These are phyloP conservation scores for Diorhabda carinulata DNA, from an alignment of 1,140 invertebrate genomes.

Conservation along the genomic window DNA sequence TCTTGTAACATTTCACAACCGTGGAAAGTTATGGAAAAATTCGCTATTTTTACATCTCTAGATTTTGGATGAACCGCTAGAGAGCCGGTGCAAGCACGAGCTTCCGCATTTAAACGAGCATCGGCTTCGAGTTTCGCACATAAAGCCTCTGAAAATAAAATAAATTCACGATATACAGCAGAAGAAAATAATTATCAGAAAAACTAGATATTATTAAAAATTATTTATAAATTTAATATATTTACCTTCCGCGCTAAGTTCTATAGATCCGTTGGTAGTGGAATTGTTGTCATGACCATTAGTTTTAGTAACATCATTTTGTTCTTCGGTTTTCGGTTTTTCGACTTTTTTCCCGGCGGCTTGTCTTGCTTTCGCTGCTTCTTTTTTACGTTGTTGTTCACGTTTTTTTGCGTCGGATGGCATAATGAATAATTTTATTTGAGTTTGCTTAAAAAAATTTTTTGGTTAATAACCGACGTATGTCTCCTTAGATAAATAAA, in stretches of 20 bases:
- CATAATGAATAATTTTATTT: conserved; percentile 56
- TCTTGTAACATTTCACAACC: conserved; percentile 94
- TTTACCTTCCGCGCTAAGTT: conserved; percentile 53
- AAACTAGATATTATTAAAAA: too few species aligned
- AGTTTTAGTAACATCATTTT: conserved; percentile 50
- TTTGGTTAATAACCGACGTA: too few species aligned
- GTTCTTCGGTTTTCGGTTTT: conserved; percentile 54
- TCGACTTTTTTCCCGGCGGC: conserved; percentile 60
- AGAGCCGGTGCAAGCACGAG: conserved; percentile 90
- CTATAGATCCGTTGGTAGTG: conserved; percentile 46
- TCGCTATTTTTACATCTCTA: conserved; percentile 94
- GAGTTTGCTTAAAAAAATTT: not conserved
- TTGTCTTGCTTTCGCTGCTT: conserved; percentile 77
- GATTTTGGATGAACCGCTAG: conserved; percentile 91
- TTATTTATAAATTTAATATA: not conserved
- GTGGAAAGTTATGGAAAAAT: conserved; percentile 97
- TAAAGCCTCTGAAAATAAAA: conserved; percentile 65
- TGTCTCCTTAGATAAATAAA: too few species aligned
- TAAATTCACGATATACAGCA: not conserved
- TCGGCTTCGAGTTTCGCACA: conserved; percentile 87
- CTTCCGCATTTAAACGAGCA: conserved; percentile 86
- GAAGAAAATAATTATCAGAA: not conserved
- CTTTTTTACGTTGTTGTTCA: conserved; percentile 95
- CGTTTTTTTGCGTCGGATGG: conserved; percentile 97
- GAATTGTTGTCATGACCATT: conserved; percentile 31